These are phyloP conservation scores for Drosophila sulfurigaster DNA, from an alignment of 1,140 invertebrate species.

Conservation along the genomic window DNA sequence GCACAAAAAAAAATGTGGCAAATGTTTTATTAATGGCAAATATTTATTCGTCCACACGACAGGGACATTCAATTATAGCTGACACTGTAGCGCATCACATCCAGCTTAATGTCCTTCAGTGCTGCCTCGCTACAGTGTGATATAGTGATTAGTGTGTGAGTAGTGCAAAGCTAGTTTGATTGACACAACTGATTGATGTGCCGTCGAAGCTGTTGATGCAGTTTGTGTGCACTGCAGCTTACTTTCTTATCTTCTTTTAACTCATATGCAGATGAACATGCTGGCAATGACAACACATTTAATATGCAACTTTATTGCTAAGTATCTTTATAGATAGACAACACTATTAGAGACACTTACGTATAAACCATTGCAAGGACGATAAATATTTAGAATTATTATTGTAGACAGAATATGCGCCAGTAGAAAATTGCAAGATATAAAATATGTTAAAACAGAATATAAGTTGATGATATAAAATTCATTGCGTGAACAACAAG, in stretches of 20 bases:
- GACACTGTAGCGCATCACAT: constrained; percentile 1
- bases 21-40: constrained; percentile 63
- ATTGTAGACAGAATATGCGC: no score
- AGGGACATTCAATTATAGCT: constrained; percentile 19
- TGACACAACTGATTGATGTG: constrained; percentile 19
- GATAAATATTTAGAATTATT: no score
- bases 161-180: constrained; percentile 20
- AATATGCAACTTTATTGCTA: background rate
- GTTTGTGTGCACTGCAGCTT: background rate
- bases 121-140: background rate
- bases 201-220: background rate
- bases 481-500: no score
- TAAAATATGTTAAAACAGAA: no score
- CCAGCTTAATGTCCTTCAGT: background rate
- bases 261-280: no score
- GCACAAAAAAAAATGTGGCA: constrained; percentile 20
- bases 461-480: no score
- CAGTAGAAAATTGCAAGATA: no score
- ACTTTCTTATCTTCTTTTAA: background rate
- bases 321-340: background rate
- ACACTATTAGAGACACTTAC: no score
- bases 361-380: no score
- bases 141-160: constrained; percentile 5
- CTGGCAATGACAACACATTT: background rate
- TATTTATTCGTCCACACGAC: constrained; percentile 41